phyloP scores from a whole-genome alignment of 2,888 invertebrate genomes.

The Leptinotarsa juncta region DNA sequence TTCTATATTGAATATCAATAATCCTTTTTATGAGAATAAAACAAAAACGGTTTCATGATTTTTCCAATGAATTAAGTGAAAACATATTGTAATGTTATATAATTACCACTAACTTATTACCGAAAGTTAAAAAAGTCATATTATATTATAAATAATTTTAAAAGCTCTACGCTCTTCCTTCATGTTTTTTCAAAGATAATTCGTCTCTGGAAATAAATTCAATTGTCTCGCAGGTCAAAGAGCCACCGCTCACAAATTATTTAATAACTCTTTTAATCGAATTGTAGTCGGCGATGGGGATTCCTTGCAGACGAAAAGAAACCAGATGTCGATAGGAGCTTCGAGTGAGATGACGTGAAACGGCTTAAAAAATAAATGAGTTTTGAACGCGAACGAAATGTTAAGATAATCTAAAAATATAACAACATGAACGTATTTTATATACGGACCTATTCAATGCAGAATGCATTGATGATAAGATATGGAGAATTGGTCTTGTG shows the following conservation, averaged over 20 bases:
- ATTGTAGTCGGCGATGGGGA: background rate
- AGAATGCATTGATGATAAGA: too few relatives aligned
- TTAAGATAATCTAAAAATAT: background rate
- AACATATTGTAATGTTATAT: too few relatives aligned
- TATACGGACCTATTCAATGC: too few relatives aligned
- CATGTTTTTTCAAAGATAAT: background rate
- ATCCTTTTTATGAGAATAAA: too few relatives aligned
- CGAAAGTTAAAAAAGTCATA: too few relatives aligned
- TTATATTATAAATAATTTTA: background rate
- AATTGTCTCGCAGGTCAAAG: slow-evolving; percentile 9
- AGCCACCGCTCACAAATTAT: background rate
- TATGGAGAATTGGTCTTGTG: too few relatives aligned
- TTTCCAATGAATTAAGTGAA: too few relatives aligned
- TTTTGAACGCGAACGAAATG: background rate
- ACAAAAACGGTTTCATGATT: too few relatives aligned
- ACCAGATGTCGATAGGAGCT: background rate
- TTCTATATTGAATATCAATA: too few relatives aligned
- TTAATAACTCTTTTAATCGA: slow-evolving; percentile 11
- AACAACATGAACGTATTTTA: background rate
- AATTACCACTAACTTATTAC: too few relatives aligned
- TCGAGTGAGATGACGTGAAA: slow-evolving; percentile 2
- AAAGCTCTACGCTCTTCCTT: background rate
- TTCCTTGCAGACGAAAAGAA: background rate
- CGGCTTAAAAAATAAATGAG: background rate
- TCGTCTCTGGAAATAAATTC: background rate